These are phyloP conservation scores for Tromatobia lineatoria DNA, from an alignment of 2,888 invertebrate species.

Conservation along the genomic window DNA sequence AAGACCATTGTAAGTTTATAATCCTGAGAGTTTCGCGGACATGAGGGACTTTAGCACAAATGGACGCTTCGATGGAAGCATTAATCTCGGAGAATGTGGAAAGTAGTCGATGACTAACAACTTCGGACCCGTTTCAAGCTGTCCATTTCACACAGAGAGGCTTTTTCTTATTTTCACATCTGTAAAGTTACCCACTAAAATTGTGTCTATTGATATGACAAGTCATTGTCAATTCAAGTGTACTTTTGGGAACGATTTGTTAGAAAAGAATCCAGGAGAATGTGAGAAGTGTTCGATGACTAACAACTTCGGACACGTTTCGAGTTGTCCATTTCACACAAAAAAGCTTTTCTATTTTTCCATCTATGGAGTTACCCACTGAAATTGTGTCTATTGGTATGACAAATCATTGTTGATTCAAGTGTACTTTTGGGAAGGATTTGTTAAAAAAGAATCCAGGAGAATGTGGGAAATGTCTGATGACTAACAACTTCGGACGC, in stretches of 20 bases:
- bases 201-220: no score
- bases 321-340: background rate
- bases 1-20: slow-evolving; percentile 66
- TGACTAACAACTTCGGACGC: slow-evolving; percentile 50
- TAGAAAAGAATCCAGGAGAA: slow-evolving; percentile 26
- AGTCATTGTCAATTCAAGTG: no score
- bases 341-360: background rate
- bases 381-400: no score
- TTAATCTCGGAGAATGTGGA: slow-evolving; percentile 41
- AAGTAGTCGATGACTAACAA: slow-evolving; percentile 45
- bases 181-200: no score
- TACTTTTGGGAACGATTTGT: no score
- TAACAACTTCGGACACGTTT: slow-evolving; percentile 53
- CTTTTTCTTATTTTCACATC: no score
- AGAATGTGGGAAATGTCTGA: slow-evolving; percentile 14
- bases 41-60: background rate
- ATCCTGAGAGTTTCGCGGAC: slow-evolving; percentile 30
- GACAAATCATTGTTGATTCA: no score
- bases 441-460: slow-evolving; percentile 9
- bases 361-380: no score
- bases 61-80: slow-evolving; percentile 55
- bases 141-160: background rate
- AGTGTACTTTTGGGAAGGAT: no score
- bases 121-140: slow-evolving; percentile 30
- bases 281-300: slow-evolving; percentile 12